Percentiles rank a stretch among this genome's conserved stretches.
Conservation (phyloP, 2,797 vertebrate genomes). For the Schizopygopsis malacanthus region DNA sequence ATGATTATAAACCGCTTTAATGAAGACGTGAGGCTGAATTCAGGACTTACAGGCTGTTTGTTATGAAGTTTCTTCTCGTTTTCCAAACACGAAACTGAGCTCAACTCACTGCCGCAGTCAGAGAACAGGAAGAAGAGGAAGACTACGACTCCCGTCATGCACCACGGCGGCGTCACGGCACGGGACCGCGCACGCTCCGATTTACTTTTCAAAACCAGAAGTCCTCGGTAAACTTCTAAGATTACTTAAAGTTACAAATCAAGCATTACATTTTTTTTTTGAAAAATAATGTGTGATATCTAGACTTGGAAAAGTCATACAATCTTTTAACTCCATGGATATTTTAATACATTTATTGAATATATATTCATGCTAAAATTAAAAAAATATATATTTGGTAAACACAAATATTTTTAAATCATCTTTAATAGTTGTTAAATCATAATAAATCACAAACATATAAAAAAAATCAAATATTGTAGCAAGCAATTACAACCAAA, state of each 20-base stretch:
- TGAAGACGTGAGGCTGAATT: not conserved
- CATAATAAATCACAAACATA: not conserved
- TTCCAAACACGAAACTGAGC: slow-evolving; percentile 8
- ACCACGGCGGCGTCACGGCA: not conserved
- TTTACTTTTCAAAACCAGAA: not conserved
- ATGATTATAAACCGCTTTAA: not conserved
- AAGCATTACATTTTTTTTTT: too few species aligned
- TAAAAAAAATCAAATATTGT: not conserved
- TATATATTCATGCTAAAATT: not conserved
- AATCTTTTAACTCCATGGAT: not conserved
- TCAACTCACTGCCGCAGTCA: not conserved
- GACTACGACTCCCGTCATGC: slow-evolving; percentile 31
- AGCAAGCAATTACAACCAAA: too few species aligned
- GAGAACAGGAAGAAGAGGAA: not conserved
- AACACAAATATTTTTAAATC: not conserved
- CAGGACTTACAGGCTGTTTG: slow-evolving; percentile 17
- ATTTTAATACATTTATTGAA: not conserved
- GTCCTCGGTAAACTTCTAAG: not conserved
- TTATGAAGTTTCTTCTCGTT: not conserved
- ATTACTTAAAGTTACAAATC: not conserved
- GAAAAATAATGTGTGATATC: not conserved
- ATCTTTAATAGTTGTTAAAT: not conserved
- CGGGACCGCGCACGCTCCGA: not conserved
- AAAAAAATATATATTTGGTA: not conserved
- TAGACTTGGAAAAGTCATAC: not conserved